A percentile compares a stretch with the other conserved stretches of the same genome.
These are phyloP conservation scores for Pycnomerus fuliginosus DNA, from an alignment of 2,888 invertebrate genomes.

Conservation along the genomic window DNA sequence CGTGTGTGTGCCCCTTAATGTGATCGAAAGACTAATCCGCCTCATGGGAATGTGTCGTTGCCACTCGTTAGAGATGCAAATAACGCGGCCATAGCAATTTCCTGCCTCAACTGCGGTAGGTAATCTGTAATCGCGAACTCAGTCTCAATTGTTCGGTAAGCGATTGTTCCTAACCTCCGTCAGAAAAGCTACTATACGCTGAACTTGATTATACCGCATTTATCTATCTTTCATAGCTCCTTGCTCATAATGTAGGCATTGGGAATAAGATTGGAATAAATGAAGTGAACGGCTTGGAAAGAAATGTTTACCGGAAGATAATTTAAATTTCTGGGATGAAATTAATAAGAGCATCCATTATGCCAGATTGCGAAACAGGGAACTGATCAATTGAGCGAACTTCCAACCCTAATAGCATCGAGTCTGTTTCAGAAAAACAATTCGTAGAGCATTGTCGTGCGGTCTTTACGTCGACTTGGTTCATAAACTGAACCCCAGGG, in stretches of 20 bases:
- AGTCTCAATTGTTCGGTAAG: slow-evolving; percentile 35
- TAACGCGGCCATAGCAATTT: slow-evolving; percentile 40
- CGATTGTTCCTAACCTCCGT: slow-evolving; percentile 37
- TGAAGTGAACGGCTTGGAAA: too few relatives aligned
- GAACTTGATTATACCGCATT: slow-evolving; percentile 35
- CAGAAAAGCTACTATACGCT: slow-evolving; percentile 16
- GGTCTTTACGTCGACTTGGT: slow-evolving; percentile 41
- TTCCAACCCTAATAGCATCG: not conserved
- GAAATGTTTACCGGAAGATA: too few relatives aligned
- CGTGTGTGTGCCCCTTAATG: too few relatives aligned
- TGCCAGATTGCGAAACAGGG: too few relatives aligned
- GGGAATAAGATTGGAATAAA: too few relatives aligned
- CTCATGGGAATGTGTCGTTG: too few relatives aligned
- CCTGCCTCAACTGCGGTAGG: slow-evolving; percentile 35
- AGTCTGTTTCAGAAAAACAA: slow-evolving; percentile 33
- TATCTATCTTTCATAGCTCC: too few relatives aligned
- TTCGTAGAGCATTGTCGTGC: slow-evolving; percentile 40
- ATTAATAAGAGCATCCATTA: too few relatives aligned
- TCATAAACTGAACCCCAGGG: slow-evolving; percentile 42
- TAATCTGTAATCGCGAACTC: slow-evolving; percentile 37
- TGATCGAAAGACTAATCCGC: too few relatives aligned
- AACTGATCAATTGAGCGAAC: too few relatives aligned
- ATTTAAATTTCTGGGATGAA: too few relatives aligned
- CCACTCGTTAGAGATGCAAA: slow-evolving; percentile 42
- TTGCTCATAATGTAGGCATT: too few relatives aligned